Evolutionary conservation across 2,797 vertebrate species (phyloP), one percentile per base, ranked within the genome.

Genomic region (Apogon talboti): DNA sequence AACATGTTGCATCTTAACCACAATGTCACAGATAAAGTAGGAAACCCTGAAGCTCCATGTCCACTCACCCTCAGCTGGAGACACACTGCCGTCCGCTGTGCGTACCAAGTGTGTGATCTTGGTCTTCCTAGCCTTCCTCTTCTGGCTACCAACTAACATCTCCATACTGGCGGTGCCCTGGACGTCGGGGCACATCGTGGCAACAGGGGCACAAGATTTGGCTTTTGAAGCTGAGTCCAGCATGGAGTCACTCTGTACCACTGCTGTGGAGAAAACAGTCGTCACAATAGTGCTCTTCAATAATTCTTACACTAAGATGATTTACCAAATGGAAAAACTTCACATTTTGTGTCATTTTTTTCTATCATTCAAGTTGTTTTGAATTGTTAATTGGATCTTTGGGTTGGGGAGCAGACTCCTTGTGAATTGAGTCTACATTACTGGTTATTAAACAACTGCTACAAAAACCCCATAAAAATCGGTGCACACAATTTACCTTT

Each of bases 31-130:
- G 19, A 21, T 3, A 28, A 28, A 28, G 24, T 5, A 28, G 24
- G 24, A 28, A 28, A 28, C 24, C 3, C 24, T 28, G 24, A 28
- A 4, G 24, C 24, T 21, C n/a, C n/a, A 48, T 13, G 13, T 12
- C 19, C 8, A 69, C 92, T 93, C 89, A 90, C 95, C 95, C 90
- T 94, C 96, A 51, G 91, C 95, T 83, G 95, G 95, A 87, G 97
- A 98, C 76, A 97, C 94, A 41, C 95, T 92, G 72, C 97, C 95
- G 67, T 98, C 96, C 46, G 96, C 95, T 54, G 95, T 95, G 84
- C 97, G 95, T 76, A 99, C 96, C 76, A 99, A 94, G 85, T 99
- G 98, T 4, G 97, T 99, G 83, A 99, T 99, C 93, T 98, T 99
- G 78, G 93, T 97, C 94, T 98, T 99, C 72, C 98, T 95, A 13